Percentiles rank a stretch among this genome's conserved stretches.
Evolutionary conservation across 2,797 vertebrate genomes (phyloP).

Genomic region (Poecilia velifera): DNA sequence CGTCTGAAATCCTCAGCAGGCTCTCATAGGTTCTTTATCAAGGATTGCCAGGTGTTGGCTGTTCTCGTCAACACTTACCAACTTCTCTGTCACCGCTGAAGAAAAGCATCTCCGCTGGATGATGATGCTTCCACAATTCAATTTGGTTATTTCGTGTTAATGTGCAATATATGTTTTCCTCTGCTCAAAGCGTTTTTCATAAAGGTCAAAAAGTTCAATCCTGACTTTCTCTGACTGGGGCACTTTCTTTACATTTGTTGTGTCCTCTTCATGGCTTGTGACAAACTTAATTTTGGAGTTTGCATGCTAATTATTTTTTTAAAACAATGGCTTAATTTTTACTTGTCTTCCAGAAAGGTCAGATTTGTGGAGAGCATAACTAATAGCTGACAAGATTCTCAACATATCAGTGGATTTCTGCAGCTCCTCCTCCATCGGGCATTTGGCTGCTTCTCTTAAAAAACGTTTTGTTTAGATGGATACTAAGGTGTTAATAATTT

Average conservation of each 20-base stretch:
- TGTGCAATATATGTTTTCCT: background rate
- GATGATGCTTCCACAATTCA: background rate
- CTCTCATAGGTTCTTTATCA: background rate
- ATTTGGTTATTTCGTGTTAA: background rate
- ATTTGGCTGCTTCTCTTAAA: background rate
- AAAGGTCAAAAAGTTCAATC: no score
- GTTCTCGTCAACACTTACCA: background rate
- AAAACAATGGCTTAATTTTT: background rate
- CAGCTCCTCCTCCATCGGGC: background rate
- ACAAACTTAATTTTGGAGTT: background rate
- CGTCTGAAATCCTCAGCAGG: background rate
- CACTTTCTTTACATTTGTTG: background rate
- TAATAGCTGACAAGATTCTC: background rate
- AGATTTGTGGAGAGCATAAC: background rate
- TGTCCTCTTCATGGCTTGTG: background rate
- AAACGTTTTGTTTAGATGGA: background rate
- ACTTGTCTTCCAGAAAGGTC: background rate
- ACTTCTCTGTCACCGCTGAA: background rate
- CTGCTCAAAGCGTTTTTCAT: background rate
- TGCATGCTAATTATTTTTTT: background rate
- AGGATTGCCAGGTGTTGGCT: background rate
- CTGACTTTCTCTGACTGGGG: background rate
- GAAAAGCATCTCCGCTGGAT: background rate
- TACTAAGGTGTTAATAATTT: no score
- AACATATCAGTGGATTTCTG: background rate